Percentiles rank a stretch among this genome's conserved stretches.
phyloP scores from a whole-genome alignment of 2,113 vertebrate species.

The Caretta caretta region DNA sequence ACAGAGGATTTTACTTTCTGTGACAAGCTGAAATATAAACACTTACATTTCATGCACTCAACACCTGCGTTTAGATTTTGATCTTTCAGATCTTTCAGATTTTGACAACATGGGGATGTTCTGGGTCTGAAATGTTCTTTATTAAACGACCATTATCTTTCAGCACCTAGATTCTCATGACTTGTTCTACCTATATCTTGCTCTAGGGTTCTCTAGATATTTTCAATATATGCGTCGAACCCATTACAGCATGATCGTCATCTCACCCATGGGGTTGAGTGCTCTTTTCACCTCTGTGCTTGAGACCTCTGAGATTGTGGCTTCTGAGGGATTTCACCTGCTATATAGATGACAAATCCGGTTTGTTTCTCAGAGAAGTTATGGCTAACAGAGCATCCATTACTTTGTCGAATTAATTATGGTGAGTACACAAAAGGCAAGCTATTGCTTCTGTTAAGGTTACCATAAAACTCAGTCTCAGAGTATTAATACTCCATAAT shows the following conservation, averaged over 20 bases:
- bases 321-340: not conserved
- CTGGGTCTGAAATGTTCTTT: not conserved
- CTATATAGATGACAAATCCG: not conserved
- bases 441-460: not conserved
- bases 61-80: not conserved
- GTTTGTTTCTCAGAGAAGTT: not conserved
- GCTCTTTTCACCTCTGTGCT: not conserved
- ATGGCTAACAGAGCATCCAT: not conserved
- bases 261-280: not conserved
- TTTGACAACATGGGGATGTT: not conserved
- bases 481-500: not conserved
- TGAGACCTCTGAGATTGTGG: not conserved
- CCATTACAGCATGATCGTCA: not conserved
- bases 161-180: not conserved
- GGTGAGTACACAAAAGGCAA: not conserved
- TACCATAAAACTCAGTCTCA: not conserved
- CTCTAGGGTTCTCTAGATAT: not conserved
- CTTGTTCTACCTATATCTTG: not conserved
- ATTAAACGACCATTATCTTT: not conserved
- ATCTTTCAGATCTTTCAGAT: not conserved
- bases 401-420: not conserved
- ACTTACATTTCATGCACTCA: rapidly evolving
- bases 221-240: not conserved
- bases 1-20: not conserved
- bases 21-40: not conserved